Evolutionary conservation across 2,797 vertebrate genomes (phyloP), one percentile per base, ranked within the genome.

Genomic region (Hyperoplus immaculatus): DNA sequence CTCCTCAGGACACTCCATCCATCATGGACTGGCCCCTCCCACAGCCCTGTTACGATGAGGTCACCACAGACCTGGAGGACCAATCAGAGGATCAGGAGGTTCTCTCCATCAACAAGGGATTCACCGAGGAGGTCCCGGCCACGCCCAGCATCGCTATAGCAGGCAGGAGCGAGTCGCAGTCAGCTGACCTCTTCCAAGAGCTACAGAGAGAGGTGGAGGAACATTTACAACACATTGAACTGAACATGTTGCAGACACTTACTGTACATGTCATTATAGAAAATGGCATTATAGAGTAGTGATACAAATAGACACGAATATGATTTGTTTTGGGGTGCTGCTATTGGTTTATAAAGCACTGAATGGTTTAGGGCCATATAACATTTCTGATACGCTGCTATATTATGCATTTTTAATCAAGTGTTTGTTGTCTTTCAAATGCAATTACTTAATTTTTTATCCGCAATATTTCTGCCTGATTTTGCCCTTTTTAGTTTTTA

Each of bases 1-100:
- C 29, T 70, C 43, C 50, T 76, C 74, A 94, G 94, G 8, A 97
- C 94, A 4, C 96, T 84, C 0, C 96, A 81, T 96, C 99, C 94
- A 94, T 98, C 95, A 74, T 97, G 85, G 98, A 99, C 88, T 97
- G 97, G 97, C 7, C 93, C 92, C 97, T 98, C 1, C 96, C 96
- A 0, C 97, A 98, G 0, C 98, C 98, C 0, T 89, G 97, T 1
- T 99, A 99, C 0, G 98, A 99, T 0, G 96, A 97, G 0, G 98
- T 99, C 47, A 89, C 97, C 0, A 80, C 88, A 0, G 94, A 95
- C 21, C 49, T 82, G 0, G 93, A 97, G 15, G 97, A 97, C 1
- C 97, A 98, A 59, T 93, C 91, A 57, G 97, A 98, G 0, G 98
- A 99, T 83, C 96, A 96, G 1, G 98, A 99, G 85, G 97, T 99